These are phyloP conservation scores for Hyles euphorbiae DNA, from an alignment of 1,140 invertebrate species.

Conservation along the genomic window DNA sequence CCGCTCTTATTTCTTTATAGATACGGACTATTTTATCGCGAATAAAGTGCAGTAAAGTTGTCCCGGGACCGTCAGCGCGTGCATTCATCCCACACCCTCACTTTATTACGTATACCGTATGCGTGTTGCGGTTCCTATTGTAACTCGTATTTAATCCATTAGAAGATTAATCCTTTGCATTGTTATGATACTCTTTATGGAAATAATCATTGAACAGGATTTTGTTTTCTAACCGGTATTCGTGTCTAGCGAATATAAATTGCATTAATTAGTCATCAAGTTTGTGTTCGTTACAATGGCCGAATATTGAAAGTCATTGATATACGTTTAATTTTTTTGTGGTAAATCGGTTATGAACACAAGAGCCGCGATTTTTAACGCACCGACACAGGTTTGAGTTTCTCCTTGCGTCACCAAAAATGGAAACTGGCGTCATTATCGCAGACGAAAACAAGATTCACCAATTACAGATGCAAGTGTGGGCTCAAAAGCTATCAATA, in stretches of 20 bases:
- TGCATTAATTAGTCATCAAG: too few species aligned
- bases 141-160: conserved; percentile 61
- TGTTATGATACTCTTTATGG: conserved; percentile 52
- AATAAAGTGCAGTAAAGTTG: conserved; percentile 8
- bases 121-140: conserved; percentile 62
- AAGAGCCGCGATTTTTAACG: background rate
- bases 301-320: too few species aligned
- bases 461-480: conserved; percentile 43
- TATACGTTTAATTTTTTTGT: too few species aligned
- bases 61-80: conserved; percentile 36
- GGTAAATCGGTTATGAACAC: too few species aligned
- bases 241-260: background rate
- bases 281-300: background rate
- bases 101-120: conserved; percentile 63
- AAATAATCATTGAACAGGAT: too few species aligned
- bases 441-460: conserved; percentile 32
- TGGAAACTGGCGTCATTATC: conserved; percentile 41
- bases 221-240: background rate
- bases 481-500: conserved; percentile 32
- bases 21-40: conserved; percentile 40
- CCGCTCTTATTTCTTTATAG: conserved; percentile 16
- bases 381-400: conserved; percentile 16
- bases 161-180: conserved; percentile 60
- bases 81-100: conserved; percentile 63
- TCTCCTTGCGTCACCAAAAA: conserved; percentile 25